Evolutionary conservation across 2,888 invertebrate species (phyloP).

Genomic region (Eudemis profundana): DNA sequence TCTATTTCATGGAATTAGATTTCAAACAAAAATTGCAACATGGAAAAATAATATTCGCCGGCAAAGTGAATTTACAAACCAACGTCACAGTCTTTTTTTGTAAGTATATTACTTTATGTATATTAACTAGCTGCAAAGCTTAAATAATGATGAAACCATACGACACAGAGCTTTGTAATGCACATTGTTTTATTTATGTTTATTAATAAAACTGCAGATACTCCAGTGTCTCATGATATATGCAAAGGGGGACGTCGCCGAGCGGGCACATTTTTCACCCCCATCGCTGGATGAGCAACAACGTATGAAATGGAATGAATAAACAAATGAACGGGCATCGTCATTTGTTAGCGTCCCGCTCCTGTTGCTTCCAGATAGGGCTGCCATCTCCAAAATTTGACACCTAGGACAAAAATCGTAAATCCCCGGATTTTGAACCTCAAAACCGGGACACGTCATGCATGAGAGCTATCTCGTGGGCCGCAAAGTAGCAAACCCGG

Average conservation of each 20-base stretch:
- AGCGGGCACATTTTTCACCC: constrained; percentile 5
- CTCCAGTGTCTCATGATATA: neutral
- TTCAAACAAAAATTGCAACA: too few relatives aligned
- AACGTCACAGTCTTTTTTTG: too few relatives aligned
- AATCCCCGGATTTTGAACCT: too few relatives aligned
- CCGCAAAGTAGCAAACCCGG: too few relatives aligned
- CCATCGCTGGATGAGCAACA: neutral
- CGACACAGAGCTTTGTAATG: neutral
- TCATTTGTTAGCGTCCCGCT: constrained; percentile 26
- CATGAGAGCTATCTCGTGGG: too few relatives aligned
- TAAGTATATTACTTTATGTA: neutral
- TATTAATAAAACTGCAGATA: neutral
- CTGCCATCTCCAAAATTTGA: too few relatives aligned
- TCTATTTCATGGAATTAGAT: too few relatives aligned
- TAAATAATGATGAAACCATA: neutral
- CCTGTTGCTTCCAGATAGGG: neutral
- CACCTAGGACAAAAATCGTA: too few relatives aligned
- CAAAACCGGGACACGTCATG: too few relatives aligned
- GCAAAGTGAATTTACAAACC: too few relatives aligned
- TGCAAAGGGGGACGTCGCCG: neutral
- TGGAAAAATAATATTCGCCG: too few relatives aligned
- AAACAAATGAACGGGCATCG: constrained; percentile 9
- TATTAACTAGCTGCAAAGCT: neutral
- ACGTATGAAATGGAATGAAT: constrained; percentile 19
- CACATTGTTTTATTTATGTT: neutral